phyloP scores from a whole-genome alignment of 35 echinoderm and acorn worm genomes.

The Stichopus chloronotus region DNA sequence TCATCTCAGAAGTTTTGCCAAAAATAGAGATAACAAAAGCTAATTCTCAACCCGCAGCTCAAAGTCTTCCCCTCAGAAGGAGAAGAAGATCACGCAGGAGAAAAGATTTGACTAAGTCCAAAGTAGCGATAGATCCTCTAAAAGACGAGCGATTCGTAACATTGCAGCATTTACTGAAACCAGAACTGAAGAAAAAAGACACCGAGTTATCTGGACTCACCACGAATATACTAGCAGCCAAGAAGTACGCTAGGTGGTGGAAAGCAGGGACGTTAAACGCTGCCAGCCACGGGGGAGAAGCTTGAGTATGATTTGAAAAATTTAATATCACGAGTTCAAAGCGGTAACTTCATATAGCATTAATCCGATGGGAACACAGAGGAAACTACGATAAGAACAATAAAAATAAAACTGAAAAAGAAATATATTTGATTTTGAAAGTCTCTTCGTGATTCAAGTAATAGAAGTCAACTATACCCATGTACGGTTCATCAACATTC shows the following conservation, averaged over 20 bases:
- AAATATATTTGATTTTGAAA: too few relatives aligned
- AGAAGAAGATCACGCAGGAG: not conserved
- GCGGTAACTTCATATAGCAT: too few relatives aligned
- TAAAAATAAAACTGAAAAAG: too few relatives aligned
- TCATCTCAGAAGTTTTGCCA: conserved; percentile 55
- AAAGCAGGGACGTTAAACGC: conserved; percentile 4
- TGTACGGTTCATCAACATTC: too few relatives aligned
- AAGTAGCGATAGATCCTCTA: conserved; percentile 23
- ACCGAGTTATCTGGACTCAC: conserved; percentile 13
- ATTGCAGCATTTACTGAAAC: conserved; percentile 40
- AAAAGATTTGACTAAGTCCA: conserved; percentile 37
- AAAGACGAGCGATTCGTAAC: conserved; percentile 29
- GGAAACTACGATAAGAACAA: too few relatives aligned
- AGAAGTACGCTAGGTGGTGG: conserved; percentile 47
- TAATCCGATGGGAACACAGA: too few relatives aligned
- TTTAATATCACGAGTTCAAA: not conserved
- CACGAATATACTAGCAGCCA: not conserved
- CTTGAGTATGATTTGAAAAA: not conserved
- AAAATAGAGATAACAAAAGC: conserved; percentile 2
- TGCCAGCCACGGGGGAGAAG: not conserved
- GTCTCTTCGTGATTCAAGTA: too few relatives aligned
- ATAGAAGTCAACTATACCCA: too few relatives aligned
- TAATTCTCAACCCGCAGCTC: not conserved
- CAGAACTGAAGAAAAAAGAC: conserved; percentile 42
- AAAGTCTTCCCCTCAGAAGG: not conserved